Percentiles rank a stretch among this genome's conserved stretches.
phyloP scores from a whole-genome alignment of 2,113 vertebrate genomes.

The Genyomyrus donnyi region DNA sequence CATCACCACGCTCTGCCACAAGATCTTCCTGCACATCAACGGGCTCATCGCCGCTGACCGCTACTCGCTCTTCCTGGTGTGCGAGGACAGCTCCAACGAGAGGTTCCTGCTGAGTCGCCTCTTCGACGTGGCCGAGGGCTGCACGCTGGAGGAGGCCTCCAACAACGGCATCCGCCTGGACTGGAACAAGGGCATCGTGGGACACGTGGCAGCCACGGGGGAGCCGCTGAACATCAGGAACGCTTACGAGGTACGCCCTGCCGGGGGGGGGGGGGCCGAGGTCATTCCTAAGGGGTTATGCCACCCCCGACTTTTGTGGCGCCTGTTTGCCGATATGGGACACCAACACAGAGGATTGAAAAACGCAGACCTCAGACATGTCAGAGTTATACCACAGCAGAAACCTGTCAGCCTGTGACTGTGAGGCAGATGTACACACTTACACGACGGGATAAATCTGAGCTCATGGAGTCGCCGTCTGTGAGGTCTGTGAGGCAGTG shows the following conservation, averaged over 20 bases:
- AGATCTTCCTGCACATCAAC: slow-evolving; percentile 94
- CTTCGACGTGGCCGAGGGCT: slow-evolving; percentile 92
- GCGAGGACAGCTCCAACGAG: slow-evolving; percentile 90
- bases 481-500: background rate
- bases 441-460: background rate
- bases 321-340: background rate
- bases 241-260: slow-evolving; percentile 78
- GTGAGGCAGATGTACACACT: background rate
- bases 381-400: background rate
- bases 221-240: slow-evolving; percentile 90
- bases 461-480: background rate
- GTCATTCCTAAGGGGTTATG: background rate
- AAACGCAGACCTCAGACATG: background rate
- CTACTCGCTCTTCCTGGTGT: slow-evolving; percentile 91
- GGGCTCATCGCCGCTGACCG: slow-evolving; percentile 88
- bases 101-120: slow-evolving; percentile 89
- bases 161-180: slow-evolving; percentile 87
- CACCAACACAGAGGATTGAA: background rate
- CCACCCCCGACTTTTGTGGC: background rate
- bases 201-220: slow-evolving; percentile 85
- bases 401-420: background rate
- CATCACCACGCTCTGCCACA: slow-evolving; percentile 89
- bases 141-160: slow-evolving; percentile 86
- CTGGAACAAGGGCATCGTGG: slow-evolving; percentile 98
- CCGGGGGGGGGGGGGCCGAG: background rate